These are phyloP conservation scores for Flabesymbios commensalis DNA, from an alignment of 2,888 invertebrate species.

Conservation along the genomic window DNA sequence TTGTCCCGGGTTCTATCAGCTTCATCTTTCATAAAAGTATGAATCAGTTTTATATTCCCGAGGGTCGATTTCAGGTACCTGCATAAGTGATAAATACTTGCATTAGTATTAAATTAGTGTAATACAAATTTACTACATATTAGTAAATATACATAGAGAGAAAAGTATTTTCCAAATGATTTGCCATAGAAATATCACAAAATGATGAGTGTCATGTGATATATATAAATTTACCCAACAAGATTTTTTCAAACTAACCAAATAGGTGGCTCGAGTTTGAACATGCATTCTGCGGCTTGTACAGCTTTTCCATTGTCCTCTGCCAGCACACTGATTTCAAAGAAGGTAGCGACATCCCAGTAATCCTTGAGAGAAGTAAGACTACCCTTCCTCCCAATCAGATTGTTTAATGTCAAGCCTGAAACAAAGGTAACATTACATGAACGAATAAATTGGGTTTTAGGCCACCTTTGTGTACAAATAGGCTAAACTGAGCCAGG, in stretches of 20 bases:
- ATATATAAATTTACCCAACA: no score
- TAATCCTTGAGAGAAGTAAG: constrained; percentile 90
- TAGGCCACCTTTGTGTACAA: no score
- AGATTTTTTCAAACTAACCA: no score
- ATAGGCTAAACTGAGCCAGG: no score
- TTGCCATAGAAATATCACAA: no score
- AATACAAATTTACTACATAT: not conserved
- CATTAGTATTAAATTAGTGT: not conserved
- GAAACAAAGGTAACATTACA: constrained; percentile 25
- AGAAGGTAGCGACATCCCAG: constrained; percentile 97
- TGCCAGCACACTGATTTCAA: constrained; percentile 95
- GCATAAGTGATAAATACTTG: constrained; percentile 15
- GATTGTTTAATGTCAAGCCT: constrained; percentile 91
- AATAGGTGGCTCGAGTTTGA: constrained; percentile 65
- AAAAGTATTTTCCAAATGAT: no score
- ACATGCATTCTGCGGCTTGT: constrained; percentile 80
- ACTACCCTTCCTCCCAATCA: constrained; percentile 97
- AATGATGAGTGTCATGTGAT: no score
- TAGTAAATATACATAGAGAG: no score
- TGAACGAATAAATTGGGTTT: no score
- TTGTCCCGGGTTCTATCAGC: no score
- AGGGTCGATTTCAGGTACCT: constrained; percentile 78
- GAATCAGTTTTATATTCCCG: constrained; percentile 86
- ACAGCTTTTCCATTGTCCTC: constrained; percentile 96
- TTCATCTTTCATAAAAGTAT: constrained; percentile 60